Conservation (phyloP, 2,888 invertebrate genomes). For the Athetis lepigone region DNA sequence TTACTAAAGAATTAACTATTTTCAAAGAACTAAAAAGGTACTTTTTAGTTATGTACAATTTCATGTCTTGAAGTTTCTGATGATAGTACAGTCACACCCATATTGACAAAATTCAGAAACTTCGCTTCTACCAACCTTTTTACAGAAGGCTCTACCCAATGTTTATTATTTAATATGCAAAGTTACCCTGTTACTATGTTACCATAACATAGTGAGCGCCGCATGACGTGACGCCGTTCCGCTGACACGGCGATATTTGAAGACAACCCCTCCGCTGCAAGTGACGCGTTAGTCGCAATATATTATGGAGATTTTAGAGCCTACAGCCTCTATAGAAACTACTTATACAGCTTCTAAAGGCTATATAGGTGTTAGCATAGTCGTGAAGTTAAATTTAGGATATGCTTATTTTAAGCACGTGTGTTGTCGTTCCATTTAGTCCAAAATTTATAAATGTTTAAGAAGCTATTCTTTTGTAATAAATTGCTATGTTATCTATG, state of each 20-base stretch:
- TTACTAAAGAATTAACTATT: too few species aligned
- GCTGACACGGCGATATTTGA: conserved; percentile 47
- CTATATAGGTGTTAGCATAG: background rate
- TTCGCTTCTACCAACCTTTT: background rate
- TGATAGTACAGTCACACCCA: too few species aligned
- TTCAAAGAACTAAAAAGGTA: too few species aligned
- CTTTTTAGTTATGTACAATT: too few species aligned
- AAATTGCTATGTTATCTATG: too few species aligned
- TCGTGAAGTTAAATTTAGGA: background rate
- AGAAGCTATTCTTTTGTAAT: too few species aligned
- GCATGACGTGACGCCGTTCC: conserved; percentile 16
- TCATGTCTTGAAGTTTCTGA: too few species aligned
- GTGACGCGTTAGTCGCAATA: conserved; percentile 73
- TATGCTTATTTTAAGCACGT: too few species aligned
- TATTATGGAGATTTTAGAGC: conserved; percentile 40
- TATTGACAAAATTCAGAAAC: too few species aligned
- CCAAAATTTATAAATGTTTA: too few species aligned
- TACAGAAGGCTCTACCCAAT: background rate
- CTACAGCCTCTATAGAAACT: background rate
- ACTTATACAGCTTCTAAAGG: background rate
- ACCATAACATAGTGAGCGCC: conserved; percentile 1
- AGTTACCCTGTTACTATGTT: conserved; percentile 11
- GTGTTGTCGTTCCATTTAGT: too few species aligned
- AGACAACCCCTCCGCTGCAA: conserved; percentile 69
- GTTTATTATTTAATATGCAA: background rate